Base-by-base conservation (phyloP, 2,888 invertebrate genomes). In the Phyto melanocephala region DNA sequence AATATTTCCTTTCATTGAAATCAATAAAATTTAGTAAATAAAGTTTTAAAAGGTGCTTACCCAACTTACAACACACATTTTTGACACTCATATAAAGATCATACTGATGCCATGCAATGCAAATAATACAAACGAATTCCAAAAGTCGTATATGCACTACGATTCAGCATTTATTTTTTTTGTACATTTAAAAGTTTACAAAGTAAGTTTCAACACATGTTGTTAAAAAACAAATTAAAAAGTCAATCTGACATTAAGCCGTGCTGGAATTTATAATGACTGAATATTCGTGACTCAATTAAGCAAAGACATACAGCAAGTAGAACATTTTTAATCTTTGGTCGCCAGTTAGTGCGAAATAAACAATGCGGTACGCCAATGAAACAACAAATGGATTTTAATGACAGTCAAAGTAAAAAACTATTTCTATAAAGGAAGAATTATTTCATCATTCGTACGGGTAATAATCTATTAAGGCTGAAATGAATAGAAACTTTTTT, bases 241-340 rank as follows among this genome's bases (percentile, higher is more conserved):
- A 81, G 75, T 78, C 78, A 75, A 82, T 70, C 74, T 78, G 78
- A 81, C 77, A 81, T 67, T 58, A 65, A 68, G 37, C 78, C 81
- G 74, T 81, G 78, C 58, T 75, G 78, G 81, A 82, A 82, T 82
- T 50, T 70, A 28, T 37, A 82, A 54, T 70, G 58, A 74, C 56
- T 56, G 35, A 68, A 78, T 70, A 78, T 78, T 82, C 81, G 81
- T 82, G 81, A 82, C 78, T 78, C 50, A 78, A 72, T 82, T 74
- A 68, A 75, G 68, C 52, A 72, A 56, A 63, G 13, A 40, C 42
- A 65, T 63, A 71, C 40, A 65, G 42, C 28, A 63, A 71, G 10
- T 56, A 37, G 70, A 70, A 45, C 52, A 72, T 35, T 60, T 50
- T 24, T 8, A 15, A 11, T 20, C n/a, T 42, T 10, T 56, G 8